Base-by-base conservation (phyloP, 2,113 vertebrate genomes). In the Apteryx mantelli region DNA sequence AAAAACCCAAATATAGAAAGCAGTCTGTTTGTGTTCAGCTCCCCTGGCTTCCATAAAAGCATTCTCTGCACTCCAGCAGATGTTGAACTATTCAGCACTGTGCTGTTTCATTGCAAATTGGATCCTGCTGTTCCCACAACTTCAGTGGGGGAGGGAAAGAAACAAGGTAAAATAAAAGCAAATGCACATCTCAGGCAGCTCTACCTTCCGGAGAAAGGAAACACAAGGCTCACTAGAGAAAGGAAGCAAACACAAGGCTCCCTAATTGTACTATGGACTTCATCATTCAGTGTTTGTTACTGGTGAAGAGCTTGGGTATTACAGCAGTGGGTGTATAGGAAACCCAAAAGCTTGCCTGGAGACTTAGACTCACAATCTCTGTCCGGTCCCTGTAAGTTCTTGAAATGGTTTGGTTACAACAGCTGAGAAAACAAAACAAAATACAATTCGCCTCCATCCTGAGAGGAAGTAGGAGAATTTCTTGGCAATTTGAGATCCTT, bases 391-490 rank as follows among this genome's bases (percentile, higher is more conserved):
- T 81, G 73, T 22, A 53, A 50, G 85, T 74, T 71, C 86, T 69
- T 73, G 74, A 88, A 82, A 81, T 0, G 0, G 42, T 92, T 93
- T 80, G 63, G 44, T 82, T 66, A 25, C 78, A 80, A 53, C 94
- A 95, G 94, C 91, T 95, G 95, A 92, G 52, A 61, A 96, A 95
- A 94, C 96, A 97, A 94, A 96, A 53, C 80, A 89, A 38, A 87
- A 40, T 1, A 9, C 9, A 7, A 77, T 92, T 82, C 84, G 84
- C 48, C 77, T 93, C 92, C 20, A 0, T 86, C 65, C 86, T 30
- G 83, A 26, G 92, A 1, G 25, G 88, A 94, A 95, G 53, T 2
- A 82, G 77, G 38, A 92, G 77, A 80, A 65, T 66, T 95, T 74
- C 89, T 89, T 91, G 95, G 91, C 91, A 82, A 14, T 50, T 44